Conservation (phyloP, 2,888 invertebrate species). For the Dendrolimus houi region DNA sequence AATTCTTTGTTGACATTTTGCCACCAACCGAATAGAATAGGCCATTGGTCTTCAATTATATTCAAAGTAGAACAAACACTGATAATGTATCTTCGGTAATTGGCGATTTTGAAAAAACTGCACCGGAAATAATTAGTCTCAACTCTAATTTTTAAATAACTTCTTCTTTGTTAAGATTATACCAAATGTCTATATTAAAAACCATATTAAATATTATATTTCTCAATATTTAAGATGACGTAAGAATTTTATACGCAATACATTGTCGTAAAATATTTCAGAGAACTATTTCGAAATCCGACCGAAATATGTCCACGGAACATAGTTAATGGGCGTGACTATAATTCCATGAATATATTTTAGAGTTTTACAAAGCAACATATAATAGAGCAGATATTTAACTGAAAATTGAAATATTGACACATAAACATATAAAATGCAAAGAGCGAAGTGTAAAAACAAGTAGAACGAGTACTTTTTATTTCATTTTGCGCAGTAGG, state of each 20-base stretch:
- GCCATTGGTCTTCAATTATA: slow-evolving; percentile 9
- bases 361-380: slow-evolving; percentile 10
- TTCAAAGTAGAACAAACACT: slow-evolving; percentile 30
- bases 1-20: slow-evolving; percentile 22
- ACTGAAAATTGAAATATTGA: background rate
- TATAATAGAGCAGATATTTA: slow-evolving; percentile 3
- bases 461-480: too few relatives aligned
- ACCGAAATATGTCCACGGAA: slow-evolving; percentile 46
- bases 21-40: slow-evolving; percentile 44
- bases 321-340: slow-evolving; percentile 42
- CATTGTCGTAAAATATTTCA: background rate
- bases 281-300: slow-evolving; percentile 40
- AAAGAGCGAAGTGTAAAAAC: too few relatives aligned
- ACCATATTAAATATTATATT: slow-evolving; percentile 14
- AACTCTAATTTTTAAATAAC: too few relatives aligned
- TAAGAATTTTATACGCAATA: background rate
- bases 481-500: too few relatives aligned
- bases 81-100: slow-evolving; percentile 27
- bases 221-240: background rate
- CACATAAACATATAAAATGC: background rate
- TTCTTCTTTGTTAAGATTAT: background rate
- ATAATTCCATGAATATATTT: slow-evolving; percentile 28
- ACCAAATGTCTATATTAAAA: background rate
- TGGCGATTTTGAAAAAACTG: too few relatives aligned
- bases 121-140: too few relatives aligned